Evolutionary conservation across 1,140 invertebrate species (phyloP), one percentile per base, ranked within the genome.

Genomic region (Orius insidiosus): DNA sequence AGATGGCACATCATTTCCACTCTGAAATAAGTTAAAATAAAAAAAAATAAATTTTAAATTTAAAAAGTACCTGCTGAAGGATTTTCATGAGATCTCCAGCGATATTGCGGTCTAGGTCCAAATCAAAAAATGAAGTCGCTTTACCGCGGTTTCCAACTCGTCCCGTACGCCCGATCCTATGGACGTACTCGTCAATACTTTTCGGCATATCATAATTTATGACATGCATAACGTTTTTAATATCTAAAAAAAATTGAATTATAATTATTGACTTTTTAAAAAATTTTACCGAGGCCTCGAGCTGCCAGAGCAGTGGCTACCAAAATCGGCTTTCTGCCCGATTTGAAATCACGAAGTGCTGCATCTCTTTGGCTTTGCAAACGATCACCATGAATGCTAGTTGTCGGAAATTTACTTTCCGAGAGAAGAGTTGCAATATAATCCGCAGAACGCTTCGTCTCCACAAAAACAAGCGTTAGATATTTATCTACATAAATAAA

Each of bases 291-390:
- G 8, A 90, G 60, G 9, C 92, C 92, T 46, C 92, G 65, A 0
- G 89, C 84, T n/a, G 88, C 88, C 1, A 96, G 90, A n/a, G 84
- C 83, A 1, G 92, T 96, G 1, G 89, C 89, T 6, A 96, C 85
- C 3, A 97, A 59, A 49, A 94, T 78, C 16, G 74, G 72, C 57
- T 76, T 76, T 4, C 58, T 63, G 2, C 85, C 85, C 45, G 56
- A 68, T 55, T 76, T 78, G 59, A 98, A 97, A 57, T 89, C 83
- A 6, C 63, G 49, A 4, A 98, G 59, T 0, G 92, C 92, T 58
- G 79, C 68, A 65, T 97, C 92, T 32, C 93, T 69, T 62, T 96
- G 85, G 34, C 74, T 66, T 58, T 98, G 93, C 3, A 82, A 62
- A 10, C 94, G 68, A 63, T 93, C 92, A 1, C 90, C 90, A 62